Evolutionary conservation across 2,113 vertebrate genomes (phyloP).

Genomic region (Camelus bactrianus): DNA sequence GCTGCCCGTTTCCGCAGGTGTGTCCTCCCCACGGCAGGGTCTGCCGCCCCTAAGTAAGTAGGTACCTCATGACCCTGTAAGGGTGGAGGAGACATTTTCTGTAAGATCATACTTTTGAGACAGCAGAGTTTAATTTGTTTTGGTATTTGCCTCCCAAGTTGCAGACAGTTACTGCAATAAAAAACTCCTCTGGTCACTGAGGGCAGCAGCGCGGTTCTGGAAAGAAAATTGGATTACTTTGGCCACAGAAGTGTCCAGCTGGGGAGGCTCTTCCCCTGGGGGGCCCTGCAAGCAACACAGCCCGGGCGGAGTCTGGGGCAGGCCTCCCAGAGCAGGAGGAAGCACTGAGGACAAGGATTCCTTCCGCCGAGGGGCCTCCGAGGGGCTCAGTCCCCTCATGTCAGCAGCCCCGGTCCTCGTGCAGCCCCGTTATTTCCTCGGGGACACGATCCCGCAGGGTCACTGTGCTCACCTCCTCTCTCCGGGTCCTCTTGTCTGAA

Average conservation of each 20-base stretch:
- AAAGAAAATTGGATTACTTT: background rate
- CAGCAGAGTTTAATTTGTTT: background rate
- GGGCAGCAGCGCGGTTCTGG: background rate
- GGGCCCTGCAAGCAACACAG: background rate
- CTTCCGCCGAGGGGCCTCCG: background rate
- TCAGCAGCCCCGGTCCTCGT: background rate
- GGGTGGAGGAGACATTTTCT: background rate
- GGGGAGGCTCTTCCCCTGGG: background rate
- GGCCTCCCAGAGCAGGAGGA: background rate
- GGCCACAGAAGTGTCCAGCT: background rate
- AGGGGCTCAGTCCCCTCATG: background rate
- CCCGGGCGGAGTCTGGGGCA: rapidly evolving
- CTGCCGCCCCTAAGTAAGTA: background rate
- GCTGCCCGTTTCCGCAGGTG: background rate
- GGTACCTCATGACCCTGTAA: background rate
- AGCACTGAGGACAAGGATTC: background rate
- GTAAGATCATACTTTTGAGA: background rate
- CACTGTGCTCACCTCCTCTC: background rate
- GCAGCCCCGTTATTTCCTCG: background rate
- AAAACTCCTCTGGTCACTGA: background rate
- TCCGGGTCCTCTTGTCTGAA: background rate
- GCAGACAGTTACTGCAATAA: background rate
- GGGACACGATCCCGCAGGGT: background rate
- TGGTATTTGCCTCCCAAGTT: background rate
- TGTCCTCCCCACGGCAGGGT: rapidly evolving